Evolutionary conservation across 2,113 vertebrate species (phyloP), one percentile per base, ranked within the genome.

Genomic region (Strix uralensis): DNA sequence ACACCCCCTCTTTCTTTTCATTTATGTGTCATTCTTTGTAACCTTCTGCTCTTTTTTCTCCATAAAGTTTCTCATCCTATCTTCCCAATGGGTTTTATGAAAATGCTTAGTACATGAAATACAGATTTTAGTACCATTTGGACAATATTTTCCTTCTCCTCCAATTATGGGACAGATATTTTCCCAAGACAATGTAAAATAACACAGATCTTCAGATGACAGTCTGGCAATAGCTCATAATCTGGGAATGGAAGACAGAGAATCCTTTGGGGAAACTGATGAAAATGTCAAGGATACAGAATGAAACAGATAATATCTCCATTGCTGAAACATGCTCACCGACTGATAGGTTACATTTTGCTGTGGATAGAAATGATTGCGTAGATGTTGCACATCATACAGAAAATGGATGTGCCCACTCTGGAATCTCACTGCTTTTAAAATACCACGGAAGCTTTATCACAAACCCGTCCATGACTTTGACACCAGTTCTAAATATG

Each of bases 231-330:
- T 75, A 72, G 27, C 49, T 95, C 83, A 94, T 7, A 65, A 75
- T 74, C 83, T 65, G 49, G 34, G 49, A 92, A 92, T 9, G 36
- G 23, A 96, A 92, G 90, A 30, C 57, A 81, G 18, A 65, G 49
- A 89, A 81, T 19, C 63, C 73, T 95, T 55, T 86, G 67, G 86
- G 78, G 70, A 87, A 93, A 86, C 27, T 49, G 83, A 87, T 82
- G 73, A 75, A 92, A 95, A 94, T 89, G 86, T 88, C 95, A 96
- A 89, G 52, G 77, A 79, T 75, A 72, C 14, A 63, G 65, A 81
- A 92, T 46, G 72, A 71, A 92, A 71, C 4, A 26, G 23, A 44
- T 44, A 81, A 65, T 15, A 38, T 62, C 84, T 94, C 73, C 57
- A 67, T 75, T 80, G 25, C 46, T 75, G 88, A 38, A 67, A 81